Evolutionary conservation across 1,140 invertebrate species (phyloP), one percentile per base, ranked within the genome.

Genomic region (Holotrichia oblita): DNA sequence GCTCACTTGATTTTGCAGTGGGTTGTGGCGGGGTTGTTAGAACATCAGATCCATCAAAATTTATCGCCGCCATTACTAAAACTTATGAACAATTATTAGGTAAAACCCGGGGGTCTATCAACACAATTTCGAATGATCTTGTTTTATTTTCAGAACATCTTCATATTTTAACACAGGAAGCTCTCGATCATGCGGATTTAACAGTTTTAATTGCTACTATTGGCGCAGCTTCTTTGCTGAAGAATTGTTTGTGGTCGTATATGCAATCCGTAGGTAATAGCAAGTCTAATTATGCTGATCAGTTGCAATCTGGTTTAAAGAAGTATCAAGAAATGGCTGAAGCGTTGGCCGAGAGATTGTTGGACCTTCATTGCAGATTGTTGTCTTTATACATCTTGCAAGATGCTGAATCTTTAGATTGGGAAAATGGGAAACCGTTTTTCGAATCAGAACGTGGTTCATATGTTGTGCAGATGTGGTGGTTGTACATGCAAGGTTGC

Each of bases 391-490:
- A 94, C 80, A 92, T 96, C 42, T 86, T 95, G 9, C 94, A 95
- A 84, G 94, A 95, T 85, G 91, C 92, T 0, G 92, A 93, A 59
- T 93, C 92, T 9, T 87, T 94, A 10, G 90, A 90, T 83, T 95
- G 91, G 93, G 91, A 90, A 81, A 90, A 87, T 78, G 85, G 85
- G 6, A 90, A 89, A 78, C 87, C 89, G 2, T 93, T 91, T 82
- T 92, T 88, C 81, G 93, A 94, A 85, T 91, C 89, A 8, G 93
- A 94, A 81, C 86, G 92, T 40, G 93, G 92, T 1, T n/a, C n/a
- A n/a, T n/a, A n/a, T n/a, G n/a, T n/a, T n/a, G n/a, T 95, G 72
- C 94, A 95, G 85, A 95, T 95, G 90, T 96, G 94, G 94, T 93
- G 93, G 92, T 88, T 95, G 3, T 95, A 95, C 83, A 94, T 96